Base-by-base conservation (phyloP, 2,888 invertebrate species). In the Aspidiotus destructor region DNA sequence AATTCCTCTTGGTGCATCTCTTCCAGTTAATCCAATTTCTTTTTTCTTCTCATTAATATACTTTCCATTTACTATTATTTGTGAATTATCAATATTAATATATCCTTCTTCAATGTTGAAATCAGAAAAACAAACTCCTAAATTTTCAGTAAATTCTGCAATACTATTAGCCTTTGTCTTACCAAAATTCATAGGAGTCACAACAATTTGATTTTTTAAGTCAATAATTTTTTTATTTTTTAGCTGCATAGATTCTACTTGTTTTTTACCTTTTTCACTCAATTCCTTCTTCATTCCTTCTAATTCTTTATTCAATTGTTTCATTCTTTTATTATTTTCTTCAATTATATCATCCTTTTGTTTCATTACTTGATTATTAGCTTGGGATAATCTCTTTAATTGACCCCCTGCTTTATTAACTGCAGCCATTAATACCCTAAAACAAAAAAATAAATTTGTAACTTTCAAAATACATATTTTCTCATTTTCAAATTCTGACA, bases 1-100 rank as follows among this genome's bases (percentile, higher is more conserved):
- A 48, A 48, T 48, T 48, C 48, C 48, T 48, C 48, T 48, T 48
- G 48, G 48, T 48, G 48, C 48, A 48, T 48, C 48, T 48, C 48
- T 48, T 48, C 48, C 48, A 48, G 10, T 48, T n/a, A 48, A 48
- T 48, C 48, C 48, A 48, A 48, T 48, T 48, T 48, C 48, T 48
- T 48, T 48, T 48, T 48, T 48, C 48, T 48, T 48, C 48, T 48
- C 48, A 48, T 48, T 48, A 48, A 48, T 48, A 48, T 48, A 48
- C n/a, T 48, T 48, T 48, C 48, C 48, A 48, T 48, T 48, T 48
- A 48, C 48, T 13, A 48, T 48, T 48, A 48, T 48, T 48, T 48
- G 48, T 13, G 11, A 48, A 13, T 48, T 48, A 48, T 48, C 48
- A 48, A 48, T 48, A n/a, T 48, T 48, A 48, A 48, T 48, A 48